A percentile compares a stretch with the other conserved stretches of the same genome.
These are phyloP conservation scores for Diaperis boleti DNA, from an alignment of 2,888 invertebrate genomes.

Conservation along the genomic window DNA sequence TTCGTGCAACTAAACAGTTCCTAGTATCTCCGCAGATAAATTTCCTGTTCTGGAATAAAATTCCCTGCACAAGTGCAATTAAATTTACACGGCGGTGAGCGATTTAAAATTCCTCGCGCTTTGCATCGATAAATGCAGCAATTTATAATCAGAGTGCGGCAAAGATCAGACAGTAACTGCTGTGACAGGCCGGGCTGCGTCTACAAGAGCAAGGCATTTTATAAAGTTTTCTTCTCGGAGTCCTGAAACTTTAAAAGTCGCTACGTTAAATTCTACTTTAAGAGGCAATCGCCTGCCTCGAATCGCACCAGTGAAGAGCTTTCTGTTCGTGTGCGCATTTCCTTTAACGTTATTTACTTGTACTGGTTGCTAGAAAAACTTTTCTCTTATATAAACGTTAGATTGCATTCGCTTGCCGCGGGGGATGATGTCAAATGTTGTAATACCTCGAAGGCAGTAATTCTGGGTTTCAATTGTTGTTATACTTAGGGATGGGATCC, in stretches of 20 bases:
- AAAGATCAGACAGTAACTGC: conserved; percentile 39
- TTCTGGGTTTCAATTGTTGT: too few relatives aligned
- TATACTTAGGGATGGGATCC: too few relatives aligned
- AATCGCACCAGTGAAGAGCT: conserved; percentile 48
- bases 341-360: conserved; percentile 55
- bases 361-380: conserved; percentile 53
- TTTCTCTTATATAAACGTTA: conserved; percentile 49
- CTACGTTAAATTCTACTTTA: conserved; percentile 64
- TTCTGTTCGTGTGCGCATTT: conserved; percentile 53
- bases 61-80: conserved; percentile 11
- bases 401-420: conserved; percentile 46
- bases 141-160: conserved; percentile 42
- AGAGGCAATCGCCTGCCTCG: conserved; percentile 60
- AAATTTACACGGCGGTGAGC: conserved; percentile 11
- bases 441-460: neutral
- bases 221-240: conserved; percentile 54
- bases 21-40: neutral
- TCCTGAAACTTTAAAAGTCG: conserved; percentile 55
- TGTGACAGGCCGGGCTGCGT: conserved; percentile 37
- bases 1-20: too few relatives aligned
- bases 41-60: neutral
- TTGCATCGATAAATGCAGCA: conserved; percentile 39
- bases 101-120: conserved; percentile 20
- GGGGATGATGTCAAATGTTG: neutral
- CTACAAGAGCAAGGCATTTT: conserved; percentile 47